Evolutionary conservation across 1,140 invertebrate genomes (phyloP), one percentile per base, ranked within the genome.

Genomic region (Lepidurus apus): DNA sequence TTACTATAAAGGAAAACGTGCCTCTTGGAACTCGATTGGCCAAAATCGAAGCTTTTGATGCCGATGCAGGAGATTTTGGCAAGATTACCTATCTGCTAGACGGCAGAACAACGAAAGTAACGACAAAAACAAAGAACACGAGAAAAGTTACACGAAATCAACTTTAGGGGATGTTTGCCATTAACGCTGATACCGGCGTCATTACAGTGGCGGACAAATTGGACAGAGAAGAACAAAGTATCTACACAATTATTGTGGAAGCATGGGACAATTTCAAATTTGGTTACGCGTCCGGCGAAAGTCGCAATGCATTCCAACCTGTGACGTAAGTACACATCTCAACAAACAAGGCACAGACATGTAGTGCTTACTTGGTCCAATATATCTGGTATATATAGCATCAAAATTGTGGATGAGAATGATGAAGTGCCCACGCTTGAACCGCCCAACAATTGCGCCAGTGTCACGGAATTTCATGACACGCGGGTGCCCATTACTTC

Each of bases 231-330:
- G 88, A 90, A 0, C 90, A 90, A 81, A 86, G 88, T 74, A 88
- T 86, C 7, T 97, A 95, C 84, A 90, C 91, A 79, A 85, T 97
- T 10, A 92, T 97, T 0, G 91, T 96, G 11, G 94, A 97, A 85
- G 95, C 94, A 1, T 96, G 94, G 93, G 95, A 97, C 84, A 97
- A 97, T 85, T 96, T 96, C 85, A 93, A 96, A 83, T 96, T 93
- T 85, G 94, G 95, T 3, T 95, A 94, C 83, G 88, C 92, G n/a
- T 91, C 91, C 77, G 94, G 93, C 6, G 94, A 97, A 84, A 95
- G 93, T 82, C 88, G 95, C 77, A 96, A 96, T 85, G 92, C 94
- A 17, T 96, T 96, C 83, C 95, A 95, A 85, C 94, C 96, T 85
- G 90, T 96, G 53, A 90, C 91, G 93, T 94, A 87, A 88, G 89